phyloP scores from a whole-genome alignment of 2,888 invertebrate species.

The Dendrolimus pini region DNA sequence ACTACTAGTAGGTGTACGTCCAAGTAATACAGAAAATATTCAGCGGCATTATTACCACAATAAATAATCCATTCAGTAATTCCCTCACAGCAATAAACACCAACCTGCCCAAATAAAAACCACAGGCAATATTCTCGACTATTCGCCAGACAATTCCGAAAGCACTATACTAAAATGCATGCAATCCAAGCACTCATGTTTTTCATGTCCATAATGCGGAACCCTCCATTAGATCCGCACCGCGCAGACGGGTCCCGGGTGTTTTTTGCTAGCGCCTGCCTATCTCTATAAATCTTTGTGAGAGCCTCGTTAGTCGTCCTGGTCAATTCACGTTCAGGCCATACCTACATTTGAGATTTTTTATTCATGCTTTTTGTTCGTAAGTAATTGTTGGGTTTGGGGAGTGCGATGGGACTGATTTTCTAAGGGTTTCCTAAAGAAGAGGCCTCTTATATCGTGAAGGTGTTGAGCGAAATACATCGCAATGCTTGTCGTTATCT shows the following conservation, averaged over 20 bases:
- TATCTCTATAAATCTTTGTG: constrained; percentile 61
- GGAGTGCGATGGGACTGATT: background rate
- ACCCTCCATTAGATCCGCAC: constrained; percentile 32
- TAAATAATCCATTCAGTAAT: too few species aligned
- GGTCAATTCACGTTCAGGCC: constrained; percentile 49
- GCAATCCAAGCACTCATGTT: constrained; percentile 40
- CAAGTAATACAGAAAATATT: too few species aligned
- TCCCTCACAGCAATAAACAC: background rate
- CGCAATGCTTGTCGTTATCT: too few species aligned
- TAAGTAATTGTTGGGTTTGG: constrained; percentile 25
- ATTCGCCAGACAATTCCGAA: constrained; percentile 18
- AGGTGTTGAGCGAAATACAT: too few species aligned
- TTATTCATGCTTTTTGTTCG: constrained; percentile 38
- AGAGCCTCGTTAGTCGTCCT: constrained; percentile 61
- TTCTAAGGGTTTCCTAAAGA: too few species aligned
- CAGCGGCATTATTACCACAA: too few species aligned
- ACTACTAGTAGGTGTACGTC: too few species aligned
- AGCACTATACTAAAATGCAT: constrained; percentile 33
- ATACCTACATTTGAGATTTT: constrained; percentile 35
- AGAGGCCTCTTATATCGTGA: too few species aligned
- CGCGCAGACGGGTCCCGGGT: constrained; percentile 35
- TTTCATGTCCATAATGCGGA: constrained; percentile 30
- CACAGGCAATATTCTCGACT: constrained; percentile 6
- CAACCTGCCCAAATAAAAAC: constrained; percentile 3
- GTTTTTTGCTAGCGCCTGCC: constrained; percentile 47